Evolutionary conservation across 2,888 invertebrate genomes (phyloP), one percentile per base, ranked within the genome.

Genomic region (Minunthozetes semirufus): DNA sequence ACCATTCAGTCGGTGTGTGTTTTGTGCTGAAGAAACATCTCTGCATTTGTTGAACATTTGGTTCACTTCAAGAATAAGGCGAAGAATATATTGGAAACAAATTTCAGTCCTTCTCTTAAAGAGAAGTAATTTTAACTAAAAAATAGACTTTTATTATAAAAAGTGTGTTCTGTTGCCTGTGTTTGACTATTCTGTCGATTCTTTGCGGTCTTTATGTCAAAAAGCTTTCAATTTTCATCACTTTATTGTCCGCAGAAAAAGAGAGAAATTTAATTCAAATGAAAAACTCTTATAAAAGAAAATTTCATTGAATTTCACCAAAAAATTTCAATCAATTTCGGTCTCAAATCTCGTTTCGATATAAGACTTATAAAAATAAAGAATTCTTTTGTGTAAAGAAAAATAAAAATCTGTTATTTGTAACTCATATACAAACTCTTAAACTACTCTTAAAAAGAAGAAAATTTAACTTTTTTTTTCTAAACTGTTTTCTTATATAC

Each of bases 1-100:
- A 19, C 19, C 22, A 56, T 56, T 56, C 56, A 33, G 29, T 63
- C 63, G 63, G 63, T 63, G 63, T 63, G 27, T 63, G 63, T 59
- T 22, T 59, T 59, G 59, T 59, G 8, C 22, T 2, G 59, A 27
- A 66, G 19, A 42, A 22, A 19, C 19, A 38, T 29, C 38, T 66
- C 66, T 38, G 15, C 22, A 27, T 17, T 42, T 42, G 17, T 66
- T 22, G 42, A 33, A 15, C 38, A 66, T n/a, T 15, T 19, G 13
- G 25, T 66, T 27, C 8, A 11, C 66, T 38, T 33, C 25, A 33
- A 29, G 17, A 63, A 63, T 13, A 66, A 63, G 38, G 17, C 1
- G 9, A 42, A 66, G 19, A 42, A 59, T 27, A 53, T 19, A n/a
- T 27, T 11, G 27, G 2, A 2, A 59, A 59, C 13, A 59, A 19